Evolutionary conservation across 1,140 invertebrate species (phyloP), one percentile per base, ranked within the genome.

Genomic region (Drosophila melanica): DNA sequence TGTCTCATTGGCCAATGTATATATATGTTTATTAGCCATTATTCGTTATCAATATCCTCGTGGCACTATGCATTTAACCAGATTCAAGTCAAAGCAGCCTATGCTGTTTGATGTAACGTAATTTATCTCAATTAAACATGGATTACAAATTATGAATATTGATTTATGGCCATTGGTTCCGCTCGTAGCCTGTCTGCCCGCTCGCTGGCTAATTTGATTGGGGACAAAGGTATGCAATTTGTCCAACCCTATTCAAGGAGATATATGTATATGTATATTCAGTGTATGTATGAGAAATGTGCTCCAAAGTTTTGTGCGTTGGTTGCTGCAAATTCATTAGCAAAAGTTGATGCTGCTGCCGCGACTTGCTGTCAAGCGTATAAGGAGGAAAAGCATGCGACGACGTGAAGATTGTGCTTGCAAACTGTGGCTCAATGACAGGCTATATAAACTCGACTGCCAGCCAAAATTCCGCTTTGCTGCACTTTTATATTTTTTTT

Each of bases 131-230:
- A 82, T 82, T 82, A 84, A 82, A 66, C 50, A 35, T 55, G 76
- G 42, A 82, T 82, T 72, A 84, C 72, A 79, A 72, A 79, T 84
- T 82, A 76, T 79, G 80, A 79, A 82, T 82, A 82, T 82, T 84
- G 80, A 82, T 82, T 82, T 79, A 68, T 59, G 63, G 20, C 39
- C 44, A 12, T 20, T 55, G 44, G 0, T 41, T 35, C 44, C 14
- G 10, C 44, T 16, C 53, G 18, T 33, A 50, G 39, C 30, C 48
- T 27, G n/a, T 42, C 63, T 51, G 60, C 39, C 30, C 23, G 18
- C 39, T 35, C 37, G 44, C 30, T 41, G 37, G 55, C 42, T 54
- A 65, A 72, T 72, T 59, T 54, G 48, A 66, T 64, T 68, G 64
- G 71, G 65, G 30, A 55, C 35, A 62, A 69, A 69, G 71, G 65